phyloP scores from a whole-genome alignment of 2,113 vertebrate species.

The Spilogale gracilis region DNA sequence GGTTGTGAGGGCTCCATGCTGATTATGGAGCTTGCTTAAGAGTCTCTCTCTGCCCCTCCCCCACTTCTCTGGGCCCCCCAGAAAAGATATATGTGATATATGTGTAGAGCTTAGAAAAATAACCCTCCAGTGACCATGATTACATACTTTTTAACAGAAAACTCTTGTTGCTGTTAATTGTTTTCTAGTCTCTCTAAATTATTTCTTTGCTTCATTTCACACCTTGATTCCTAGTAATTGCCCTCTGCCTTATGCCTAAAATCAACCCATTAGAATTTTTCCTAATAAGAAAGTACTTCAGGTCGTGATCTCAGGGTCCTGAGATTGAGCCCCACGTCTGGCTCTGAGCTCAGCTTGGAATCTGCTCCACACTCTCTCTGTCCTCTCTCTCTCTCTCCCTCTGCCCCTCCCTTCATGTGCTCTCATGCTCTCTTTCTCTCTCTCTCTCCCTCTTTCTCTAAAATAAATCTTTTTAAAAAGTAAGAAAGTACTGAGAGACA shows the following conservation, averaged over 20 bases:
- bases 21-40: too few relatives aligned
- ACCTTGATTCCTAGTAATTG: neutral
- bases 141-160: neutral
- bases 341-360: neutral
- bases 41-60: too few relatives aligned
- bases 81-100: too few relatives aligned
- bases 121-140: neutral
- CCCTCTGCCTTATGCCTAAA: neutral
- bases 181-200: conserved; percentile 32
- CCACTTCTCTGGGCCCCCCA: too few relatives aligned
- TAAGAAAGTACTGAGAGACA: conserved; percentile 40
- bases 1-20: neutral
- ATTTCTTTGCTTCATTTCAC: conserved; percentile 47
- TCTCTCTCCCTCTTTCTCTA: neutral
- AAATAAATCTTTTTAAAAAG: neutral
- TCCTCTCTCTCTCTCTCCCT: neutral
- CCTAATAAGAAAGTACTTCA: conserved; percentile 34
- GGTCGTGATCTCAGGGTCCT: neutral
- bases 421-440: neutral
- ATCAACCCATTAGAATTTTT: neutral
- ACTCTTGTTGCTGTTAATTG: neutral
- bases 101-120: neutral
- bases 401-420: neutral
- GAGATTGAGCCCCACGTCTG: neutral
- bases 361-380: neutral